Percentiles rank a stretch among this genome's conserved stretches.
Evolutionary conservation across 2,888 invertebrate species (phyloP).

Genomic region (Silvanus unidentatus): DNA sequence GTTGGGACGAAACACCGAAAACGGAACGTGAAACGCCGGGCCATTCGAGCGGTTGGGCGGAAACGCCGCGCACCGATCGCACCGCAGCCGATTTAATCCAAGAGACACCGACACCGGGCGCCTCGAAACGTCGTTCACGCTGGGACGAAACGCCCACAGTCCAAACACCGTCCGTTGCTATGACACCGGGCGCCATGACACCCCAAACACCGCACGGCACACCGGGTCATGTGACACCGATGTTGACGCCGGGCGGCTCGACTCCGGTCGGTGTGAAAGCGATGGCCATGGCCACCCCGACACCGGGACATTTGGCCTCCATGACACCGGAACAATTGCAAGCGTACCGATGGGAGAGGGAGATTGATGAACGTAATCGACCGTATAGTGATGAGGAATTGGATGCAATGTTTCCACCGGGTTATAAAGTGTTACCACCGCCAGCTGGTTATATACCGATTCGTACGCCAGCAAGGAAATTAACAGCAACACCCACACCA

Average conservation of each 20-base stretch:
- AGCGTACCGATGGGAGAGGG: slow-evolving; percentile 96
- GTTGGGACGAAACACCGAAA: slow-evolving; percentile 99
- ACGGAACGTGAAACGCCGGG: slow-evolving; percentile 96
- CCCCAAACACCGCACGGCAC: slow-evolving; percentile 63
- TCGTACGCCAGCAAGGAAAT: slow-evolving; percentile 93
- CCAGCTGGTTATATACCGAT: slow-evolving; percentile 81
- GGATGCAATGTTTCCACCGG: slow-evolving; percentile 95
- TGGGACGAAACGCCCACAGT: slow-evolving; percentile 96
- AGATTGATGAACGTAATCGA: slow-evolving; percentile 96
- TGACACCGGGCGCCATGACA: slow-evolving; percentile 58
- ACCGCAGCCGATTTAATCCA: slow-evolving; percentile 56
- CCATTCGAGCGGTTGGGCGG: slow-evolving; percentile 94
- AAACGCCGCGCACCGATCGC: slow-evolving; percentile 94
- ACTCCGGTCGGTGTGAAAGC: slow-evolving; percentile 91
- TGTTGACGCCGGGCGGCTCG: slow-evolving; percentile 75
- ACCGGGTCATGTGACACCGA: slow-evolving; percentile 57
- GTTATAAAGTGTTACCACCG: slow-evolving; percentile 67
- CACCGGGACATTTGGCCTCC: slow-evolving; percentile 89
- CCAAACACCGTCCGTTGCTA: slow-evolving; percentile 52
- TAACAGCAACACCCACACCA: slow-evolving; percentile 97
- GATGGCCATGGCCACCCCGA: slow-evolving; percentile 98
- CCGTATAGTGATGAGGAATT: slow-evolving; percentile 96
- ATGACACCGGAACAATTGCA: slow-evolving; percentile 99
- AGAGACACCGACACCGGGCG: slow-evolving; percentile 91
- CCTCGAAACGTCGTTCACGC: slow-evolving; percentile 86